Conservation (phyloP, 1,140 invertebrate genomes). For the Helicorthomorpha holstii region DNA sequence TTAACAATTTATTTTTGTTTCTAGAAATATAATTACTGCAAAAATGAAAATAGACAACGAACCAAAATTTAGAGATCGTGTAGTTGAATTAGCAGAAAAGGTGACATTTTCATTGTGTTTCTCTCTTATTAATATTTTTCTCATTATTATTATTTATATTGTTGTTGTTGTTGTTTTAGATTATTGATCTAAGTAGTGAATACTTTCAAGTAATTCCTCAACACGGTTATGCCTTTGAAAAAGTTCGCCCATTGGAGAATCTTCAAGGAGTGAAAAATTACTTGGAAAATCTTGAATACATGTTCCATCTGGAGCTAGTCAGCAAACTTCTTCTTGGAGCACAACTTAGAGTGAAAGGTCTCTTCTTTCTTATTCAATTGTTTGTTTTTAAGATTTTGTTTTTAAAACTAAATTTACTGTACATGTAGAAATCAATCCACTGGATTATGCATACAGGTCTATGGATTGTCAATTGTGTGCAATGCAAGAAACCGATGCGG, state of each 20-base stretch:
- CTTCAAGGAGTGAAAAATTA: conserved; percentile 19
- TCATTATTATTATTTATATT: background rate
- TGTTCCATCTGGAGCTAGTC: conserved; percentile 27
- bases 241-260: conserved; percentile 23
- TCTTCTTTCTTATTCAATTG: background rate
- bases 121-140: too few relatives aligned
- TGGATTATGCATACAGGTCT: conserved; percentile 29
- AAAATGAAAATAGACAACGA: conserved; percentile 13
- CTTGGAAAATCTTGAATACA: conserved; percentile 19
- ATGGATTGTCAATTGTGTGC: conserved; percentile 23
- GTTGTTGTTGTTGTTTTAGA: conserved; percentile 16
- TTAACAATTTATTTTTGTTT: conserved; percentile 6
- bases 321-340: conserved; percentile 26
- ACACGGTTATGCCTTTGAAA: conserved; percentile 25
- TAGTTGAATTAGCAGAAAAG: conserved; percentile 8
- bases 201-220: conserved; percentile 30
- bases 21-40: conserved; percentile 9
- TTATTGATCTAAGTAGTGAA: conserved; percentile 28
- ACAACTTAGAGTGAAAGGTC: conserved; percentile 19
- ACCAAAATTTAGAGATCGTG: conserved; percentile 7
- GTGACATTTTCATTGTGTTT: background rate
- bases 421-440: conserved; percentile 24
- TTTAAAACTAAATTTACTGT: background rate
- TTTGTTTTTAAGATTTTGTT: background rate
- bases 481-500: conserved; percentile 18